Conservation (phyloP, 2,113 vertebrate species). For the Gnathonemus echidnorhynchus region DNA sequence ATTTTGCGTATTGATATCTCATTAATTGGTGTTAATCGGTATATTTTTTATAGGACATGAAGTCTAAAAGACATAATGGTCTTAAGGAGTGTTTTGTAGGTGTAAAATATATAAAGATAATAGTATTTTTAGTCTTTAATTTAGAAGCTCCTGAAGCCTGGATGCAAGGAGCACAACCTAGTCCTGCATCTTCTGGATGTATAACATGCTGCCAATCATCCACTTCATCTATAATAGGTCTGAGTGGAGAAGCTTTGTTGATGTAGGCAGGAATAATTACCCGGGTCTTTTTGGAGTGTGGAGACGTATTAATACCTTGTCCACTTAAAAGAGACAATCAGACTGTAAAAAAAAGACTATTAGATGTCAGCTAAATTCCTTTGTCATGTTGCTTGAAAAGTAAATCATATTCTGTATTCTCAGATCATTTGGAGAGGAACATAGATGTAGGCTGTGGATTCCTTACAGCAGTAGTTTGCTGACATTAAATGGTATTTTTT, state of each 20-base stretch:
- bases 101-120: not conserved
- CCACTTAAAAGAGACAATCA: not conserved
- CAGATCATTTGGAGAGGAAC: not conserved
- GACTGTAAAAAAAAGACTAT: not conserved
- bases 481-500: not conserved
- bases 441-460: not conserved
- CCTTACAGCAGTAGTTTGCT: not conserved
- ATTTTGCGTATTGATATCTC: not conserved
- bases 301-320: not conserved
- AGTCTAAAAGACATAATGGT: not conserved
- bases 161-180: not conserved
- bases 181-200: not conserved
- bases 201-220: not conserved
- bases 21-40: not conserved
- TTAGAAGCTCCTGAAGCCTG: not conserved
- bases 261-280: not conserved
- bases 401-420: not conserved
- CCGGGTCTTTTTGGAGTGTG: not conserved
- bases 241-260: not conserved
- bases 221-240: not conserved
- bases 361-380: not conserved
- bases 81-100: not conserved
- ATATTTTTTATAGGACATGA: not conserved
- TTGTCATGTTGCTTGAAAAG: not conserved
- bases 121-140: not conserved